Evolutionary conservation across 2,888 invertebrate species (phyloP).

Genomic region (Aplocera efformata): DNA sequence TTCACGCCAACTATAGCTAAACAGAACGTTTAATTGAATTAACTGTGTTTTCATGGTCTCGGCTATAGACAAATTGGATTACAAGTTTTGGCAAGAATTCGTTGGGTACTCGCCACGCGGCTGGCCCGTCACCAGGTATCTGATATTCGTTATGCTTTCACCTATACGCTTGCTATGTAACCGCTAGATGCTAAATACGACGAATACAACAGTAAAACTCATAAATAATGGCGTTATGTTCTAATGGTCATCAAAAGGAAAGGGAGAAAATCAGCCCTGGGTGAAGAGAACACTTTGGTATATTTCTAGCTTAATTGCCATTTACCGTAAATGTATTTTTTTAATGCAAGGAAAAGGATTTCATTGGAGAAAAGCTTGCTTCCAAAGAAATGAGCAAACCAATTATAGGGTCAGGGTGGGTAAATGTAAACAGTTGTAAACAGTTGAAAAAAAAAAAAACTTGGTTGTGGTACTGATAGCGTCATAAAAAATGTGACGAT

Average conservation of each 20-base stretch:
- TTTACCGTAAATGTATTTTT: no score
- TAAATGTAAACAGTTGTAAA: no score
- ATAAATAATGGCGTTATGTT: not conserved
- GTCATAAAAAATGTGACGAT: no score
- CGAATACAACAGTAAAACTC: slow-evolving; percentile 1
- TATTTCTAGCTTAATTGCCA: no score
- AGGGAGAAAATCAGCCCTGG: no score
- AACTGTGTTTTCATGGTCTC: slow-evolving; percentile 42
- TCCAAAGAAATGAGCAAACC: no score
- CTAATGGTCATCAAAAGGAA: not conserved
- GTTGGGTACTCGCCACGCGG: slow-evolving; percentile 54
- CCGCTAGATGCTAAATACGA: slow-evolving; percentile 13
- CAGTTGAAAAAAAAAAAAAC: no score
- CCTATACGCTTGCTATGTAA: slow-evolving; percentile 23
- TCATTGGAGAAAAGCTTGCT: no score
- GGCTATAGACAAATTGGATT: slow-evolving; percentile 58
- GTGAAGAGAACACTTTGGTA: no score
- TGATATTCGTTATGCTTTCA: slow-evolving; percentile 46
- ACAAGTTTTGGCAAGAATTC: slow-evolving; percentile 58
- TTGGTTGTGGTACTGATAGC: no score
- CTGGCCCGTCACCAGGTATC: slow-evolving; percentile 32
- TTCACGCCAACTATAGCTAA: slow-evolving; percentile 16
- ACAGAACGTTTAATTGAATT: slow-evolving; percentile 45
- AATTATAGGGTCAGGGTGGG: no score
- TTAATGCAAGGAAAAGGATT: no score